phyloP scores from a whole-genome alignment of 2,888 invertebrate species.

The Apamea sordens region DNA sequence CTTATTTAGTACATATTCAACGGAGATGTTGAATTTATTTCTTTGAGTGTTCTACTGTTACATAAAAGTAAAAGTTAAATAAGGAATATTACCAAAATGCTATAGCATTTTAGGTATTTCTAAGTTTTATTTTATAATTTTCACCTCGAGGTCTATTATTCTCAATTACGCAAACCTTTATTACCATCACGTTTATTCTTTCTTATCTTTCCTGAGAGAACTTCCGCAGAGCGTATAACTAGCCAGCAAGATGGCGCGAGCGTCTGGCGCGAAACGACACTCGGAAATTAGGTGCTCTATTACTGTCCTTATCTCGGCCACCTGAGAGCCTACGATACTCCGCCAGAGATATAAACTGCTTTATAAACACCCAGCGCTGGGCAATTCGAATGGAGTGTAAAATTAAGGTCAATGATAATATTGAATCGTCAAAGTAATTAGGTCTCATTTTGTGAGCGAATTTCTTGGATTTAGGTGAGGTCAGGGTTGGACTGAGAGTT shows the following conservation, averaged over 20 bases:
- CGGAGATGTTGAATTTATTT: conserved; percentile 3
- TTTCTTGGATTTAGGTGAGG: conserved; percentile 22
- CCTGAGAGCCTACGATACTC: conserved; percentile 50
- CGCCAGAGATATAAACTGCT: conserved; percentile 47
- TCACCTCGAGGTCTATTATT: background rate
- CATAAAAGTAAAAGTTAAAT: conserved; percentile 5
- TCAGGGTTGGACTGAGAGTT: conserved; percentile 6
- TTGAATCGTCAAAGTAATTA: conserved; percentile 36
- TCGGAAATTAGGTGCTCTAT: conserved; percentile 71
- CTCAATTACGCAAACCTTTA: conserved; percentile 46
- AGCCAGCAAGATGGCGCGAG: conserved; percentile 34
- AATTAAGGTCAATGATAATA: conserved; percentile 40
- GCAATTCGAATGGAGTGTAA: conserved; percentile 24
- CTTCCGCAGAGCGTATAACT: conserved; percentile 28
- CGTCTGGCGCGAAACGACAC: conserved; percentile 60
- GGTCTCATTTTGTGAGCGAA: conserved; percentile 16
- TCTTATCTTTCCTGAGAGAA: conserved; percentile 36
- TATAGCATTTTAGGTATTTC: background rate
- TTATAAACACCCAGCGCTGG: conserved; percentile 46
- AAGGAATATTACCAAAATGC: background rate
- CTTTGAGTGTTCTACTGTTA: background rate
- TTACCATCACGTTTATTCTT: conserved; percentile 19
- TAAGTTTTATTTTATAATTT: background rate
- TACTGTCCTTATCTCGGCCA: conserved; percentile 65
- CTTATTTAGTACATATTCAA: conserved; percentile 31